Conservation (phyloP, 2,888 invertebrate species). For the Sminthurides aquaticus region DNA sequence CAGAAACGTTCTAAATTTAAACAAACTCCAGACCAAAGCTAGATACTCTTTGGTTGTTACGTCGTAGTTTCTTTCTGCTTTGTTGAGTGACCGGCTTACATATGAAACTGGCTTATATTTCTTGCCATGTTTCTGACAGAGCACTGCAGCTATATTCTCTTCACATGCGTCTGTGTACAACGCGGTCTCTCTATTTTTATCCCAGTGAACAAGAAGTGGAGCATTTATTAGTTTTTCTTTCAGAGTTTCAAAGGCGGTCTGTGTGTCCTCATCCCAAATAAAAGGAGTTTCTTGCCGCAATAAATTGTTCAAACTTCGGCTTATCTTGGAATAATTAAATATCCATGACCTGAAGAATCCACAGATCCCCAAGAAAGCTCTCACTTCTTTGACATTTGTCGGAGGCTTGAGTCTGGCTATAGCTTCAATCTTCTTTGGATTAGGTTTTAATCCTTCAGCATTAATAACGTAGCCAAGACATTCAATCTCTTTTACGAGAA, state of each 20-base stretch:
- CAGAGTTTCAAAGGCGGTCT: slow-evolving; percentile 12
- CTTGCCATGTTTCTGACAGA: slow-evolving; percentile 7
- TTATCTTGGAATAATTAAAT: slow-evolving; percentile 10
- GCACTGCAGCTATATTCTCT: slow-evolving; percentile 7
- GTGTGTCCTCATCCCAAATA: slow-evolving; percentile 12
- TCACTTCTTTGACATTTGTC: slow-evolving; percentile 10
- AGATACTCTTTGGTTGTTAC: neutral
- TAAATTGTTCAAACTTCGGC: slow-evolving; percentile 9
- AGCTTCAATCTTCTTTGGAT: slow-evolving; percentile 20
- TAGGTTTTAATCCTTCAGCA: slow-evolving; percentile 17
- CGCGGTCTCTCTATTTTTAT: neutral
- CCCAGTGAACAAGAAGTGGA: slow-evolving; percentile 14
- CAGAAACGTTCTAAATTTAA: neutral
- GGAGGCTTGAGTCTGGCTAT: slow-evolving; percentile 20
- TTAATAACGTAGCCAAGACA: neutral
- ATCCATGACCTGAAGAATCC: slow-evolving; percentile 29
- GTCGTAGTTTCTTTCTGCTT: neutral
- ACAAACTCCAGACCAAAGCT: neutral
- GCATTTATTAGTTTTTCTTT: slow-evolving; percentile 10
- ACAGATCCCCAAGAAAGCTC: slow-evolving; percentile 18
- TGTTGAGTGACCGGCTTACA: neutral
- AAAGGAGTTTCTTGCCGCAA: slow-evolving; percentile 8
- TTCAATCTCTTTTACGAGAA: neutral
- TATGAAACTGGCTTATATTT: neutral
- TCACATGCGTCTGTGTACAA: slow-evolving; percentile 15